Evolutionary conservation across 2,888 invertebrate species (phyloP), one percentile per base, ranked within the genome.

Genomic region (Polietes domitor): DNA sequence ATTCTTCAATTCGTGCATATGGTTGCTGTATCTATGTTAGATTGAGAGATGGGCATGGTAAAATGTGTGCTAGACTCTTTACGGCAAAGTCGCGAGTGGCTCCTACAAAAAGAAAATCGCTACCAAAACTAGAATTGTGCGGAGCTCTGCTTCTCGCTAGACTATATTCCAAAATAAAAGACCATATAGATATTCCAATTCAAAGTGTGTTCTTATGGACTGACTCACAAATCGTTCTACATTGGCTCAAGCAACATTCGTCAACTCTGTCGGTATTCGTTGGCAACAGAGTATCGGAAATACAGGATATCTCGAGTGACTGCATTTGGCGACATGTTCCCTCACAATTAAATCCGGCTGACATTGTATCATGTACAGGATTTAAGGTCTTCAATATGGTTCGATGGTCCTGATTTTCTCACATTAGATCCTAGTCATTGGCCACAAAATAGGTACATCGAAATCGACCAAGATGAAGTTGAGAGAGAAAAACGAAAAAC

Each of bases 301-400:
- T 86, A 24, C 83, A 82, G 32, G 80, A 82, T 15, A 21, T 65
- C 9, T 76, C 85, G 3, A 24, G 19, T 5, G n/a, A 65, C 10
- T 19, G 32, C 47, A 7, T 53, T 72, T 85, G 81, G 85, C 82
- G 61, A 47, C 79, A 85, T 53, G 83, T 85, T 1, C 86, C 80
- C 32, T 78, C 79, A 10, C 37, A 80, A 3, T 47, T 21, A 43
- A 85, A 85, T 53, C 79, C 83, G 26, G 85, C 80, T 0, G 84
- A 86, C 41, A 24, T 83, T 15, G 83, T 78, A 4, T 82, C 85
- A 76, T 32, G 78, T 70, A 24, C 55, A 72, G 24, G 83, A 82
- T n/a, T 63, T 83, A 15, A 7, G 9, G 0, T 43, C 71, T n/a
- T 77, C 77, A 24, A 77, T 80, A 21, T 86, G 84, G 82, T 80